Evolutionary conservation across 1,140 invertebrate genomes (phyloP).

Genomic region (Manduca sexta): DNA sequence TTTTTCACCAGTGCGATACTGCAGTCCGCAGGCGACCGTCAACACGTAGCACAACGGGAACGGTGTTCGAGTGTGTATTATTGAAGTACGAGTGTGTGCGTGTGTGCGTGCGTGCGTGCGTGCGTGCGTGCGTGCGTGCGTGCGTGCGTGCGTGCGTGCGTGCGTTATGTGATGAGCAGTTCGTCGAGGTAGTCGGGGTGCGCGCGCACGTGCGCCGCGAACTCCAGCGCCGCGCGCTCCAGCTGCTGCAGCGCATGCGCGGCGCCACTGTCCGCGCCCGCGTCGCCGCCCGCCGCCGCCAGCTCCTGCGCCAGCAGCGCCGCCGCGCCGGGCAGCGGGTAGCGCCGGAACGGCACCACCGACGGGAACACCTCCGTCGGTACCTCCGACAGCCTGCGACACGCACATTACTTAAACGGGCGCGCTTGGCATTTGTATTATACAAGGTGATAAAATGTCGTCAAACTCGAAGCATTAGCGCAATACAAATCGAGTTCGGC

Average conservation of each 20-base stretch:
- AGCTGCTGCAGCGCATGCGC: not conserved
- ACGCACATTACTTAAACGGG: not conserved
- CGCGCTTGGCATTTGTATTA: too few species aligned
- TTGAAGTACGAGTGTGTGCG: too few species aligned
- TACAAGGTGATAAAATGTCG: too few species aligned
- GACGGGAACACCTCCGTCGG: slow-evolving; percentile 29
- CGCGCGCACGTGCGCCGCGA: not conserved
- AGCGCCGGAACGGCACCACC: slow-evolving; percentile 38
- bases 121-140: too few species aligned
- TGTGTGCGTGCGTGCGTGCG: too few species aligned
- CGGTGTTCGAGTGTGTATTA: too few species aligned
- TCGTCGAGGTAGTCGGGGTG: slow-evolving; percentile 30
- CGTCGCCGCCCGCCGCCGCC: slow-evolving; percentile 7
- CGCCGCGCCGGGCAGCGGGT: slow-evolving; percentile 32
- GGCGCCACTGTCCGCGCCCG: slow-evolving; percentile 3
- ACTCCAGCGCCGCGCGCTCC: not conserved
- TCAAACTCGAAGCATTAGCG: too few species aligned
- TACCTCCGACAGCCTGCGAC: slow-evolving; percentile 26
- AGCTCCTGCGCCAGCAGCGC: slow-evolving; percentile 23
- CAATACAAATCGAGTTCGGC: not conserved
- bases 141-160: too few species aligned
- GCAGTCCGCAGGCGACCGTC: too few species aligned
- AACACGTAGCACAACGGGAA: too few species aligned
- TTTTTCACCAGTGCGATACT: too few species aligned
- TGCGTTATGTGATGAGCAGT: too few species aligned